Evolutionary conservation across 2,113 vertebrate species (phyloP).

Genomic region (Ageneiosus marmoratus): DNA sequence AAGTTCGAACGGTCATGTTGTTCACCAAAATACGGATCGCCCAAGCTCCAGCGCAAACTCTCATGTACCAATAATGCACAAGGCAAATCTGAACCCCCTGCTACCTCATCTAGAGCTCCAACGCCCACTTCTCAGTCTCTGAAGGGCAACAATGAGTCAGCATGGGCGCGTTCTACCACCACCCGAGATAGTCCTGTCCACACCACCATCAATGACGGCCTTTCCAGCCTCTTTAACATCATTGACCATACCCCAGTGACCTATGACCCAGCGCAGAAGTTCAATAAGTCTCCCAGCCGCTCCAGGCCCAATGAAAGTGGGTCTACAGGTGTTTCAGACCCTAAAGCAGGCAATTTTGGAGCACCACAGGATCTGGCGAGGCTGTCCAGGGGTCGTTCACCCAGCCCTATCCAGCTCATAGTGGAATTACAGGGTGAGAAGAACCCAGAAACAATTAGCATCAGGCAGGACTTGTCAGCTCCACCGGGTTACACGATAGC

Average conservation of each 20-base stretch:
- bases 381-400: slow-evolving; percentile 82
- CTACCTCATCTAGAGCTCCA: slow-evolving; percentile 67
- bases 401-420: slow-evolving; percentile 85
- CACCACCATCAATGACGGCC: slow-evolving; percentile 94
- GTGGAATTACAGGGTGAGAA: slow-evolving; percentile 83
- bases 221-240: slow-evolving; percentile 98
- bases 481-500: slow-evolving; percentile 89
- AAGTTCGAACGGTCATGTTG: slow-evolving; percentile 97
- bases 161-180: slow-evolving; percentile 96
- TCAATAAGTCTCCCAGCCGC: slow-evolving; percentile 81
- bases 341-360: slow-evolving; percentile 58
- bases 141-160: slow-evolving; percentile 92
- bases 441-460: slow-evolving; percentile 79
- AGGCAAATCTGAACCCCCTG: slow-evolving; percentile 63
- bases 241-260: slow-evolving; percentile 90
- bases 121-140: slow-evolving; percentile 73
- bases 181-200: slow-evolving; percentile 96
- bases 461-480: slow-evolving; percentile 89
- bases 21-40: slow-evolving; percentile 95
- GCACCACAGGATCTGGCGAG: slow-evolving; percentile 75
- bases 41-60: slow-evolving; percentile 89
- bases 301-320: slow-evolving; percentile 78
- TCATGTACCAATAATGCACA: slow-evolving; percentile 49
- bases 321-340: slow-evolving; percentile 18
- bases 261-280: slow-evolving; percentile 84